A percentile compares a stretch with the other conserved stretches of the same genome.
These are phyloP conservation scores for Drosophila subpulchrella DNA, from an alignment of 1,140 invertebrate genomes.

Conservation along the genomic window DNA sequence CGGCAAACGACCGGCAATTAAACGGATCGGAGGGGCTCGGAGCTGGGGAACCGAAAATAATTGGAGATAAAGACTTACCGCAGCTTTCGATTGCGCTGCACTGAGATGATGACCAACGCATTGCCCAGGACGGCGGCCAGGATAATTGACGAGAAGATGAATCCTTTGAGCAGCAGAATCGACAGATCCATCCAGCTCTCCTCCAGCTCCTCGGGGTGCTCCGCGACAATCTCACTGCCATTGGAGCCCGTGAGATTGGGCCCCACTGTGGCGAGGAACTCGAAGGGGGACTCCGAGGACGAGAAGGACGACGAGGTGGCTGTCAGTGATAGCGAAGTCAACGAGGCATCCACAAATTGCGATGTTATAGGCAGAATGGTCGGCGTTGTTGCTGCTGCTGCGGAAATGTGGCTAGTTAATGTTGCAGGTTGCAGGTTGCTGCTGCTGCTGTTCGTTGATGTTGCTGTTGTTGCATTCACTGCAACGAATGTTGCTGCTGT, in stretches of 20 bases:
- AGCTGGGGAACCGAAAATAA: not conserved
- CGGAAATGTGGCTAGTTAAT: slow-evolving; percentile 27
- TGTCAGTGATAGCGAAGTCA: slow-evolving; percentile 78
- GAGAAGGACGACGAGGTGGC: slow-evolving; percentile 46
- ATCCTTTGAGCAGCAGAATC: slow-evolving; percentile 88
- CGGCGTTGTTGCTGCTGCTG: slow-evolving; percentile 48
- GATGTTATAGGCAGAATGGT: slow-evolving; percentile 58
- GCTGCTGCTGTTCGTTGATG: slow-evolving; percentile 28
- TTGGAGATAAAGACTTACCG: slow-evolving; percentile 65
- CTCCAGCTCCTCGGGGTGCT: slow-evolving; percentile 38
- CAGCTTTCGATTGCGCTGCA: slow-evolving; percentile 83
- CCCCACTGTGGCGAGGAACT: slow-evolving; percentile 57
- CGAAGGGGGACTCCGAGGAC: slow-evolving; percentile 42
- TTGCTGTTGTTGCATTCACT: slow-evolving; percentile 37
- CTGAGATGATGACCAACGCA: slow-evolving; percentile 92
- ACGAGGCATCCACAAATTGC: slow-evolving; percentile 73
- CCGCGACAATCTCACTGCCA: slow-evolving; percentile 43
- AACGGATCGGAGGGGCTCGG: slow-evolving; percentile 1
- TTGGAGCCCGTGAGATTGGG: slow-evolving; percentile 57
- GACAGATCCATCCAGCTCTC: slow-evolving; percentile 86
- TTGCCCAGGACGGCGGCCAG: slow-evolving; percentile 94
- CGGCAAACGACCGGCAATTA: slow-evolving; percentile 48
- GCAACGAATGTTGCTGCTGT: slow-evolving; percentile 40
- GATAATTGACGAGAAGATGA: slow-evolving; percentile 93
- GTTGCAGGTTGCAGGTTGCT: slow-evolving; percentile 33